These are phyloP conservation scores for Nyleta sp. DNA, from an alignment of 2,888 invertebrate genomes.

Conservation along the genomic window DNA sequence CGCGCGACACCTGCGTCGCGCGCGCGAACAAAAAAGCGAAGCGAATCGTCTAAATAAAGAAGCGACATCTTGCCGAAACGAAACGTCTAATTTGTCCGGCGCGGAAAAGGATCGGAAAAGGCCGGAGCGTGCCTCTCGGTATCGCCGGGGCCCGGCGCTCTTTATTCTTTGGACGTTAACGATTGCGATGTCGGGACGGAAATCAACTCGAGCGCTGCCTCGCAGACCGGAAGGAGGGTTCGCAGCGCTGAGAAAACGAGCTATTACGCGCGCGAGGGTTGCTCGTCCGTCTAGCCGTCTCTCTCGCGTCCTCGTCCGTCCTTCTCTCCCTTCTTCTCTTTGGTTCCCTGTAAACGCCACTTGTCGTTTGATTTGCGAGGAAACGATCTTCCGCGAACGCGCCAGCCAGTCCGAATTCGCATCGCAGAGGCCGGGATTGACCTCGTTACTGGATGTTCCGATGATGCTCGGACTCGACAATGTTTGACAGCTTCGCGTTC, in stretches of 20 bases:
- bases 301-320: constrained; percentile 27
- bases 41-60: constrained; percentile 24
- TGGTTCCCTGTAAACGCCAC: constrained; percentile 4
- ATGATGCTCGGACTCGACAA: constrained; percentile 10
- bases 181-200: constrained; percentile 62
- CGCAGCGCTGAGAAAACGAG: constrained; percentile 64
- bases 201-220: constrained; percentile 62
- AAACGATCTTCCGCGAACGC: constrained; percentile 41
- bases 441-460: constrained; percentile 26
- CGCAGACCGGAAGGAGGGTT: constrained; percentile 63
- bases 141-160: constrained; percentile 37
- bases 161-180: constrained; percentile 64
- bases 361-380: constrained; percentile 46
- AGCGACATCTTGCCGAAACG: constrained; percentile 7
- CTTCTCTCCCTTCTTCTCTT: constrained; percentile 3
- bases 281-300: constrained; percentile 15
- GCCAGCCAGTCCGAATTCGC: constrained; percentile 19
- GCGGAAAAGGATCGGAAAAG: constrained; percentile 35
- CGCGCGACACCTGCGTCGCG: constrained; percentile 29
- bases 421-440: constrained; percentile 22
- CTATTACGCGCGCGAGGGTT: constrained; percentile 53
- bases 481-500: constrained; percentile 24
- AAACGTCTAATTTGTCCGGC: constrained; percentile 47
- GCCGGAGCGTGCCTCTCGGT: constrained; percentile 31
- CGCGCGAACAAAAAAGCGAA: constrained; percentile 1